phyloP scores from a whole-genome alignment of 2,797 vertebrate species.

The Coranthus polyacanthus region DNA sequence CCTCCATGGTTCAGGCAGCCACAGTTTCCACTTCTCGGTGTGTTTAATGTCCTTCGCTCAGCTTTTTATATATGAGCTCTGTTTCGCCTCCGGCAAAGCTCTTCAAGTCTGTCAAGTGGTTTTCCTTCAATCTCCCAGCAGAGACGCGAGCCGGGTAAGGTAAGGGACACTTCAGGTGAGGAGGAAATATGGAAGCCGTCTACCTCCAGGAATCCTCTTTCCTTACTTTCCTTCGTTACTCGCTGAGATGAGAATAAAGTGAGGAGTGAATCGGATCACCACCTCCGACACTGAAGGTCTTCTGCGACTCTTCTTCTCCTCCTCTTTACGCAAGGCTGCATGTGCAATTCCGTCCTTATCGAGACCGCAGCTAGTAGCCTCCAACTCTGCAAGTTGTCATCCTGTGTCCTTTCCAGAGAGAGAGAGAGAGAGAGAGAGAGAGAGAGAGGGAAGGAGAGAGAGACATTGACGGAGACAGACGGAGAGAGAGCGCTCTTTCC shows the following conservation, averaged over 20 bases:
- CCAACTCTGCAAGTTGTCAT: constrained; percentile 64
- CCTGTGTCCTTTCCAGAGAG: constrained; percentile 33
- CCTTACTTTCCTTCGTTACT: constrained; percentile 21
- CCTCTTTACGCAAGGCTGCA: constrained; percentile 17
- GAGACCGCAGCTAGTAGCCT: constrained; percentile 12
- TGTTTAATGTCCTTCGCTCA: constrained; percentile 26
- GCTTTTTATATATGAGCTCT: constrained; percentile 37
- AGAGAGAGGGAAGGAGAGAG: constrained; percentile 11
- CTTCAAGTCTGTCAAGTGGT: constrained; percentile 49
- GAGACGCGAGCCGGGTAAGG: neutral
- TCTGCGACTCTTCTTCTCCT: constrained; percentile 13
- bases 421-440: neutral
- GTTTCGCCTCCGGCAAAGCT: constrained; percentile 41
- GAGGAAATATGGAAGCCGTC: constrained; percentile 34
- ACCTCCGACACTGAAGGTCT: constrained; percentile 25
- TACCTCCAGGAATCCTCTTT: constrained; percentile 11
- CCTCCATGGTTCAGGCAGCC: constrained; percentile 75
- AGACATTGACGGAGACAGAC: neutral
- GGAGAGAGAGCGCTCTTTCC: constrained; percentile 1
- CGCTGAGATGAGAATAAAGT: constrained; percentile 24
- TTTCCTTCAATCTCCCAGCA: constrained; percentile 24
- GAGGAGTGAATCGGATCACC: neutral
- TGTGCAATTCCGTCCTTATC: neutral
- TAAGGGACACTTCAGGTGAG: constrained; percentile 65
- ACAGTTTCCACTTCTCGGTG: constrained; percentile 10